Conservation (phyloP, 2,888 invertebrate genomes). For the Cryptus armator region DNA sequence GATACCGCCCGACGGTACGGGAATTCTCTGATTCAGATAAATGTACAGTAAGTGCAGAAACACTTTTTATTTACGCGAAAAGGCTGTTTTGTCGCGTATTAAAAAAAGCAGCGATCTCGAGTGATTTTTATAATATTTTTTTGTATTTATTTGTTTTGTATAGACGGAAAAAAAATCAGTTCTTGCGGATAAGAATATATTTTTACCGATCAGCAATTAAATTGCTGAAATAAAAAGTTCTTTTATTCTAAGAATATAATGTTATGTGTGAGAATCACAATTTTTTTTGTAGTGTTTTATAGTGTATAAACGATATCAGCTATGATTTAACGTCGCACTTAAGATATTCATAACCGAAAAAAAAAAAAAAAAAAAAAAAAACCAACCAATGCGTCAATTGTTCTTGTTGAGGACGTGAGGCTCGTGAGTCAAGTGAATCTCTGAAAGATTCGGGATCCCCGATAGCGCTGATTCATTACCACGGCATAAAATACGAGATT, state of each 20-base stretch:
- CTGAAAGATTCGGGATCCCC: slow-evolving; percentile 59
- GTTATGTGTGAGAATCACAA: too few species aligned
- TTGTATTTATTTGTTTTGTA: too few species aligned
- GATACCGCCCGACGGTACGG: slow-evolving; percentile 8
- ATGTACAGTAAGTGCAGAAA: too few species aligned
- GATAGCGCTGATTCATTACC: slow-evolving; percentile 76
- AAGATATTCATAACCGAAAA: background rate
- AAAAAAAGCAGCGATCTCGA: background rate
- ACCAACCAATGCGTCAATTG: background rate
- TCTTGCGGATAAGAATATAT: too few species aligned
- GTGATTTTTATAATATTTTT: too few species aligned
- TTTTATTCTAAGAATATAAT: too few species aligned
- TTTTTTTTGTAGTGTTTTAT: too few species aligned
- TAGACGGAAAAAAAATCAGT: too few species aligned
- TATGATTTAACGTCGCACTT: background rate
- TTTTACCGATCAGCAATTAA: too few species aligned
- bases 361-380: background rate
- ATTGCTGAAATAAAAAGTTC: too few species aligned
- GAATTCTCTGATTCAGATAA: slow-evolving; percentile 34
- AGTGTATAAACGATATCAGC: too few species aligned
- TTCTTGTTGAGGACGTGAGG: background rate
- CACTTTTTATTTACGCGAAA: background rate
- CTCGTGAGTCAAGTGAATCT: slow-evolving; percentile 69
- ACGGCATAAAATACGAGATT: slow-evolving; percentile 78
- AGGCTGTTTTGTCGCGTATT: background rate